Percentiles rank a stretch among this genome's conserved stretches.
These are phyloP conservation scores for Catonia carolina DNA, from an alignment of 2,888 invertebrate species.

Conservation along the genomic window DNA sequence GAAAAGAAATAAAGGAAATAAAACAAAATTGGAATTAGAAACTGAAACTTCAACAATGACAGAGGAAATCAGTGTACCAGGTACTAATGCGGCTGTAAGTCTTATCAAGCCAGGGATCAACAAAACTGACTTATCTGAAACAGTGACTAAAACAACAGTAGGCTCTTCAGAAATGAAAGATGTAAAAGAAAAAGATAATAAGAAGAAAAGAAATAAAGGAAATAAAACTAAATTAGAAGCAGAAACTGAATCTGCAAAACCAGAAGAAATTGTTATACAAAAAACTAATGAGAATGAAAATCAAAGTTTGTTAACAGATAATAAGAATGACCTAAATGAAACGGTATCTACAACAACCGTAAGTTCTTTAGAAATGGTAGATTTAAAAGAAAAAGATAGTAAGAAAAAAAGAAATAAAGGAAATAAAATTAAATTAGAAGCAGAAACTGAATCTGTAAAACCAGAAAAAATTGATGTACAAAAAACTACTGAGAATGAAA, in stretches of 20 bases:
- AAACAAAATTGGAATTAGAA: not conserved
- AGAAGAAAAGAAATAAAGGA: slow-evolving; percentile 1
- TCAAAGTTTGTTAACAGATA: too few species aligned
- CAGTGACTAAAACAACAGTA: not conserved
- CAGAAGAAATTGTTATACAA: not conserved
- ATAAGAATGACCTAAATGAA: not conserved
- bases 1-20: not conserved
- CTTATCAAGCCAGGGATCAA: not conserved
- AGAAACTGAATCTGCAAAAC: not conserved
- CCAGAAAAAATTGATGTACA: not conserved
- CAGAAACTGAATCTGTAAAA: not conserved
- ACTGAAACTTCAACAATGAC: too few species aligned
- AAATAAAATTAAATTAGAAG: not conserved
- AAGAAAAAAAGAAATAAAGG: not conserved
- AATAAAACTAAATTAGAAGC: not conserved
- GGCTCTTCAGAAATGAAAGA: not conserved
- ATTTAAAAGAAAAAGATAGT: too few species aligned
- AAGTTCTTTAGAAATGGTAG: not conserved
- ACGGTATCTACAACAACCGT: not conserved
- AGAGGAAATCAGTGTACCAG: too few species aligned
- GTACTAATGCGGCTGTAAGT: too few species aligned
- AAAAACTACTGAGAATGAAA: too few species aligned
- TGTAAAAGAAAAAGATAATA: too few species aligned
- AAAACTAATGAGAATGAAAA: too few species aligned
- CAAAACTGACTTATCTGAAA: not conserved